phyloP scores from a whole-genome alignment of 2,888 invertebrate species.

The Scaptomyza flava region DNA sequence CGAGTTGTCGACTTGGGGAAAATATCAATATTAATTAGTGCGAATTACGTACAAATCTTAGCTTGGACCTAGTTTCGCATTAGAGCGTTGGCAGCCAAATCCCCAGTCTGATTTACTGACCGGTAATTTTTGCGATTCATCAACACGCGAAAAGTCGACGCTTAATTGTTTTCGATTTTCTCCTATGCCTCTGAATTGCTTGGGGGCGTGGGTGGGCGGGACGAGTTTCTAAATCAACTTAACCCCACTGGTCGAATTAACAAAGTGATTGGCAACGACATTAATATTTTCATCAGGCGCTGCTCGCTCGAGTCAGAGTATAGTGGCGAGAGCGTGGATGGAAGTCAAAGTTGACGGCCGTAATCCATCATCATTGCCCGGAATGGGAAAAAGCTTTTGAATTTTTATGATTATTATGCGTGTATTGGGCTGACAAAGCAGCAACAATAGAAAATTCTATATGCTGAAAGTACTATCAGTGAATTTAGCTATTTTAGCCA shows the following conservation, averaged over 20 bases:
- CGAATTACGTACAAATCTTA: conserved; percentile 77
- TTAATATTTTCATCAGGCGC: conserved; percentile 79
- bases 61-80: not conserved
- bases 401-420: conserved; percentile 79
- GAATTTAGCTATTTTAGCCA: conserved; percentile 59
- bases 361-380: conserved; percentile 75
- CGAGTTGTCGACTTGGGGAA: conserved; percentile 5
- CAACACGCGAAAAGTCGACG: conserved; percentile 51
- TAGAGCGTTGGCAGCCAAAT: not conserved
- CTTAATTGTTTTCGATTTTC: conserved; percentile 79
- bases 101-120: conserved; percentile 18
- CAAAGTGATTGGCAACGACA: conserved; percentile 80
- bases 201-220: not conserved
- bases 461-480: conserved; percentile 38
- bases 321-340: not conserved
- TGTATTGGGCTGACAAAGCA: conserved; percentile 26
- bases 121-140: conserved; percentile 60
- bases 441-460: conserved; percentile 14
- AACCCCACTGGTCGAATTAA: conserved; percentile 65
- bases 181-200: conserved; percentile 22
- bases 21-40: conserved; percentile 78
- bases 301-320: conserved; percentile 33
- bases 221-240: conserved; percentile 61
- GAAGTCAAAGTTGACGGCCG: conserved; percentile 48
- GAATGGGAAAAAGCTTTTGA: conserved; percentile 63